A percentile compares a stretch with the other conserved stretches of the same genome.
Conservation (phyloP, 2,888 invertebrate species). For the Drosophila koepferae region DNA sequence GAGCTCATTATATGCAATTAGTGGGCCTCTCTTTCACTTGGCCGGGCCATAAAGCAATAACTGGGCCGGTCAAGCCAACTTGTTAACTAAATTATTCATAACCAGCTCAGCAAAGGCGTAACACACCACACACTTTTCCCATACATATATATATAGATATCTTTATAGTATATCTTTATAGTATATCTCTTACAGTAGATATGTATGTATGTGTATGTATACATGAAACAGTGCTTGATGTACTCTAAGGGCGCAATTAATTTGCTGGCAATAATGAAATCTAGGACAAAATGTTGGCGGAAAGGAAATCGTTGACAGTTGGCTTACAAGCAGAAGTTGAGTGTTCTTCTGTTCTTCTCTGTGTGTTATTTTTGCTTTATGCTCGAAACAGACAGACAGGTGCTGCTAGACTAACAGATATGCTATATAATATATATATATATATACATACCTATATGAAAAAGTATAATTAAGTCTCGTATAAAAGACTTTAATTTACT, state of each 20-base stretch:
- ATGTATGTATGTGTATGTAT: not conserved
- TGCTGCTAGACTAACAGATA: not conserved
- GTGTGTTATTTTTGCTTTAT: slow-evolving; percentile 29
- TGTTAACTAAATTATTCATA: slow-evolving; percentile 70
- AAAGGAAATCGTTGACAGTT: slow-evolving; percentile 76
- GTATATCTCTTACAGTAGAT: slow-evolving; percentile 2
- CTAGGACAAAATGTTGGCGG: slow-evolving; percentile 75
- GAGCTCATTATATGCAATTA: slow-evolving; percentile 63
- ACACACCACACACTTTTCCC: slow-evolving; percentile 4
- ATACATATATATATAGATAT: slow-evolving; percentile 6
- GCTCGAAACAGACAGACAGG: slow-evolving; percentile 22
- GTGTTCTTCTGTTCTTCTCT: slow-evolving; percentile 1
- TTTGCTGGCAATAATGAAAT: slow-evolving; percentile 79
- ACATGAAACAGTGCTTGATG: slow-evolving; percentile 17
- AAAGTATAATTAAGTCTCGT: too few species aligned
- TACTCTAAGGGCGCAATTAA: slow-evolving; percentile 65
- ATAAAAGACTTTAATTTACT: too few species aligned
- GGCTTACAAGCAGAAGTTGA: slow-evolving; percentile 29
- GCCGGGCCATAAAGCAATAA: slow-evolving; percentile 32
- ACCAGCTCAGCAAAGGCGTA: slow-evolving; percentile 20
- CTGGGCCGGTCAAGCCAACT: slow-evolving; percentile 53
- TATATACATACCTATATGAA: not conserved
- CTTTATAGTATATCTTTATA: too few species aligned
- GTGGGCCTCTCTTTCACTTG: slow-evolving; percentile 47
- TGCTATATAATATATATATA: not conserved